Evolutionary conservation across 2,888 invertebrate species (phyloP), one percentile per base, ranked within the genome.

Genomic region (Bruchidius siliquastri): DNA sequence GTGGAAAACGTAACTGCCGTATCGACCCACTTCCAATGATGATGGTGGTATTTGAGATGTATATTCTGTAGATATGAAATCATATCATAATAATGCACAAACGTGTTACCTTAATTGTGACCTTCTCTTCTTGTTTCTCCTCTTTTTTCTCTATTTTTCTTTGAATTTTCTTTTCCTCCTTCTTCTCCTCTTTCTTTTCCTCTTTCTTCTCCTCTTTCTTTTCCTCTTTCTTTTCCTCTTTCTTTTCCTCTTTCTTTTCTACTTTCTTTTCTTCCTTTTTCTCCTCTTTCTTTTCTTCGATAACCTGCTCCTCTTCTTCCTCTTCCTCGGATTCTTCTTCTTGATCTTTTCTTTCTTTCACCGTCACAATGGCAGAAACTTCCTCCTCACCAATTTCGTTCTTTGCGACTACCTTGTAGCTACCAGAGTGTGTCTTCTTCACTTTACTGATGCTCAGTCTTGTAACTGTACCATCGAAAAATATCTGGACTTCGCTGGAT

Each of bases 341-440:
- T 21, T 78, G 78, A 70, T 80, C 79, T 79, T 91, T 90, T 85
- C 83, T 84, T 80, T 86, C 85, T 73, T 88, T 91, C 18, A 99
- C 92, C 22, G 93, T 94, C 74, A 99, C 89, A 82, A 94, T 93
- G 70, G 97, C 95, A 69, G 92, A 91, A 0, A 95, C 94, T 83
- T 96, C 94, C 80, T 96, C 97, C 84, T 94, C 93, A 71, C 99
- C 99, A 81, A 92, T 93, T 85, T 97, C 96, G 85, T 98, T 99
- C 83, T 91, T 92, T 72, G 98, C 94, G 26, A 96, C 92, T 69
- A 97, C 92, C 83, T 92, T 93, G 87, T 96, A 97, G 71, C 91
- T 92, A 68, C 96, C 96, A 3, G 92, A 89, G 84, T 93, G 92
- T 82, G 94, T 94, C 69, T 88, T 86, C 72, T 92, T 91, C 69